A percentile compares a stretch with the other conserved stretches of the same genome.
Conservation (phyloP, 2,113 vertebrate species). For the Pycnonotus jocosus region DNA sequence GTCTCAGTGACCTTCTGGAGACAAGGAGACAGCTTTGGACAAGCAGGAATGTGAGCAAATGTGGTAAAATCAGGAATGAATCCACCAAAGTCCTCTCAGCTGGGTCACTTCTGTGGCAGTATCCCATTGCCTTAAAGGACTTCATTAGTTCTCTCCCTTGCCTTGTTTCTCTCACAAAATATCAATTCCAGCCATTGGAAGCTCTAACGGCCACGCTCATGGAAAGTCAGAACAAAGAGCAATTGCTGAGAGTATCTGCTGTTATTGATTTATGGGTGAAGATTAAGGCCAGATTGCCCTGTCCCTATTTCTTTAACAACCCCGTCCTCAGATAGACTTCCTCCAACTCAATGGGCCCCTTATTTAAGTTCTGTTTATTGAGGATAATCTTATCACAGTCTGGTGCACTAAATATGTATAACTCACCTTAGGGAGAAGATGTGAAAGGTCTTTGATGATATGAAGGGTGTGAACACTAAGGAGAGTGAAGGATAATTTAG, state of each 20-base stretch:
- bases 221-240: conserved; percentile 14
- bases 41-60: not conserved
- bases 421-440: conserved; percentile 52
- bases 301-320: conserved; percentile 27
- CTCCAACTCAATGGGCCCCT: conserved; percentile 12
- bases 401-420: conserved; percentile 25
- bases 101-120: not conserved
- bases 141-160: not conserved
- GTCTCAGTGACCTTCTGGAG: not conserved
- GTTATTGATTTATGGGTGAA: conserved; percentile 22
- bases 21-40: not conserved
- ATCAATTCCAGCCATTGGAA: not conserved
- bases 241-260: conserved; percentile 1
- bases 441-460: conserved; percentile 33
- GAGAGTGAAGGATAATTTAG: conserved; percentile 55
- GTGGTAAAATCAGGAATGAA: not conserved
- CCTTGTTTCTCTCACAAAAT: not conserved
- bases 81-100: not conserved
- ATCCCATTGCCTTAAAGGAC: not conserved
- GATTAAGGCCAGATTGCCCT: conserved; percentile 39
- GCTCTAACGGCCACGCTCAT: not conserved
- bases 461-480: conserved; percentile 60
- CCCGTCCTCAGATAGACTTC: conserved; percentile 8
- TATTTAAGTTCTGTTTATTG: conserved; percentile 15
- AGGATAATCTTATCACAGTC: conserved; percentile 34